A percentile compares a stretch with the other conserved stretches of the same genome.
These are phyloP conservation scores for Tinamus major DNA, from an alignment of 2,797 vertebrate species.

Conservation along the genomic window DNA sequence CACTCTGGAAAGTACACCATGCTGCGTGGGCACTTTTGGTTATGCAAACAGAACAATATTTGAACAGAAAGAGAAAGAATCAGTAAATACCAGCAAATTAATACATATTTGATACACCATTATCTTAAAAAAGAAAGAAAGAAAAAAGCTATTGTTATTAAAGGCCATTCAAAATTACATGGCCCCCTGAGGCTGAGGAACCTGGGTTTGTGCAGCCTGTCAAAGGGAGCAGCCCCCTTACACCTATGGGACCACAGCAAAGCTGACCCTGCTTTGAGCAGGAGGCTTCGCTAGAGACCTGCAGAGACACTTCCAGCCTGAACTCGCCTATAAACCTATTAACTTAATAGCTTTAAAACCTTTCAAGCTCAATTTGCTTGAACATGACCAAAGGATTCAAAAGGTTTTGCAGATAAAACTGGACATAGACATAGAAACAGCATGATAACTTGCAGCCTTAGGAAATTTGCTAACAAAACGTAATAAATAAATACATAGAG, in stretches of 20 bases:
- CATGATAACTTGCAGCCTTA: background rate
- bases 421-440: background rate
- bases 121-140: background rate
- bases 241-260: background rate
- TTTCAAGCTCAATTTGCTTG: background rate
- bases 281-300: background rate
- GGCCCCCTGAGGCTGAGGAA: background rate
- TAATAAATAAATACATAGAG: background rate
- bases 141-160: background rate
- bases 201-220: rapidly evolving
- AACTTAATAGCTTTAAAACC: background rate
- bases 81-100: background rate
- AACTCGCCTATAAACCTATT: background rate
- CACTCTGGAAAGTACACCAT: background rate
- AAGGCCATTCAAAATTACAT: background rate
- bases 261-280: background rate
- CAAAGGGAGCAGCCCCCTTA: background rate
- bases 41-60: background rate
- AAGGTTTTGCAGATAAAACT: background rate
- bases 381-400: background rate
- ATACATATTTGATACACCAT: background rate
- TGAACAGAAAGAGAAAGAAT: background rate
- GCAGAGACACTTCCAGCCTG: background rate
- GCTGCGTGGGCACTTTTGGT: background rate
- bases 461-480: background rate